These are phyloP conservation scores for Poeciliopsis turneri DNA, from an alignment of 2,797 vertebrate genomes.

Conservation along the genomic window DNA sequence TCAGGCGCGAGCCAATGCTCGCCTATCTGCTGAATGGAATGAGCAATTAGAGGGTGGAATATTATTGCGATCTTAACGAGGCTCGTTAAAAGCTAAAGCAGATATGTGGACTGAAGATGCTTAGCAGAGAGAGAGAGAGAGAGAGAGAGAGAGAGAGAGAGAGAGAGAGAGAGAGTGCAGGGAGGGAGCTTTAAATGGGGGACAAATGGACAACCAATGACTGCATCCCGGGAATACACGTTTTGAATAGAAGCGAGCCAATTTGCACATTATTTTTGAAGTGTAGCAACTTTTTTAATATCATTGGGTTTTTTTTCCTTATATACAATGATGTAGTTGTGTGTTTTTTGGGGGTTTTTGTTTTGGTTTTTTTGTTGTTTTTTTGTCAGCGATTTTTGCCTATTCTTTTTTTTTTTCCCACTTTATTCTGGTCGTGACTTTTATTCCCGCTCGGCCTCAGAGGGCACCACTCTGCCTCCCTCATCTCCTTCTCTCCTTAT, in stretches of 20 bases:
- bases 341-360: too few species aligned
- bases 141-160: conserved; percentile 43
- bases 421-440: conserved; percentile 24
- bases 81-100: conserved; percentile 88
- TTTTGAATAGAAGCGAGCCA: conserved; percentile 83
- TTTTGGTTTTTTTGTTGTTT: not conserved
- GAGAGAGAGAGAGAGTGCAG: conserved; percentile 33
- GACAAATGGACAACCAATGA: conserved; percentile 82
- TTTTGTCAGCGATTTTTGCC: conserved; percentile 9
- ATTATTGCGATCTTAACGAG: conserved; percentile 92
- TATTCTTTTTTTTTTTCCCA: conserved; percentile 16
- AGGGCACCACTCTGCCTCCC: conserved; percentile 51
- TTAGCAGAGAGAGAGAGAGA: conserved; percentile 59
- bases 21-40: conserved; percentile 92
- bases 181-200: conserved; percentile 75
- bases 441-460: conserved; percentile 39
- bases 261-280: conserved; percentile 84
- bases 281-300: not conserved
- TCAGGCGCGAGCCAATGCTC: conserved; percentile 87
- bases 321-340: not conserved
- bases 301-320: not conserved
- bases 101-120: conserved; percentile 85
- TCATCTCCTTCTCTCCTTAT: conserved; percentile 55
- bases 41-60: conserved; percentile 94
- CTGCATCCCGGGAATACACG: conserved; percentile 71